Conservation (phyloP, 2,888 invertebrate species). For the Drosophila peninsularis region DNA sequence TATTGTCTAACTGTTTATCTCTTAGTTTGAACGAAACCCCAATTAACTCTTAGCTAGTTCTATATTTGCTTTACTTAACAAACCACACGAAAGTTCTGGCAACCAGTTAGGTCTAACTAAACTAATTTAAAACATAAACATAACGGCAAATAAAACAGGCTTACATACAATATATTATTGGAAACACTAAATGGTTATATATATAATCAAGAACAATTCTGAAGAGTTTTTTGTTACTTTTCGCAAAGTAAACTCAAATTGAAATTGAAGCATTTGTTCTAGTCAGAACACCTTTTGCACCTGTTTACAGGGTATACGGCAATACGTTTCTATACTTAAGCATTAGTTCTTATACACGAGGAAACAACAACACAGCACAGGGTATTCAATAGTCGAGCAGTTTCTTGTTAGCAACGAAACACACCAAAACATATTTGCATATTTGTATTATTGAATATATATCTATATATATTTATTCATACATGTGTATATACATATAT, state of each 20-base stretch:
- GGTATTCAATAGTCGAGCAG: conserved; percentile 15
- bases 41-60: conserved; percentile 9
- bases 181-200: not conserved
- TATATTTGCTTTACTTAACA: not conserved
- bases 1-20: conserved; percentile 37
- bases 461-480: not conserved
- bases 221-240: conserved; percentile 1
- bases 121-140: conserved; percentile 19
- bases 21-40: not conserved
- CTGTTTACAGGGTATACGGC: conserved; percentile 6
- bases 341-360: conserved; percentile 1
- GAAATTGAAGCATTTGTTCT: not conserved
- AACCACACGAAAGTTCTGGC: conserved; percentile 8
- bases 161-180: not conserved
- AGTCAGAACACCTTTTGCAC: conserved; percentile 6
- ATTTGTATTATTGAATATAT: conserved; percentile 8
- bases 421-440: conserved; percentile 12
- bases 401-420: conserved; percentile 3
- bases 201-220: not conserved
- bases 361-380: conserved; percentile 10
- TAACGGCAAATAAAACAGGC: not conserved
- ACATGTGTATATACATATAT: not conserved
- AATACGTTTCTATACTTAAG: conserved; percentile 17
- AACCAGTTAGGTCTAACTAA: conserved; percentile 19
- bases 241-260: conserved; percentile 3